A percentile compares a stretch with the other conserved stretches of the same genome.
Evolutionary conservation across 2,888 invertebrate genomes (phyloP).

Genomic region (Agriopis aurantiaria): DNA sequence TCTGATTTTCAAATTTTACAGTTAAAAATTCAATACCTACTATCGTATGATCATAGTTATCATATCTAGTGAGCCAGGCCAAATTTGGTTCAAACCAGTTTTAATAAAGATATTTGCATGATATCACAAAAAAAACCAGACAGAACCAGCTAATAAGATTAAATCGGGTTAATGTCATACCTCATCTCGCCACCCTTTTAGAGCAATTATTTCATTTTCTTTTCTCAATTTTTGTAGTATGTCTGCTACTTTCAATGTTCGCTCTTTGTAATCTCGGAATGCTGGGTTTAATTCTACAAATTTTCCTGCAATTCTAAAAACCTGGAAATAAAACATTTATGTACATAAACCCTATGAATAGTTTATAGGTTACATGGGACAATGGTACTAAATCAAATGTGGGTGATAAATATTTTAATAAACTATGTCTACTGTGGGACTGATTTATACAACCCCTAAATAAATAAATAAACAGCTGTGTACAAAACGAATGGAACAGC

Average conservation of each 20-base stretch:
- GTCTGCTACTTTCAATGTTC: slow-evolving; percentile 91
- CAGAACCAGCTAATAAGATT: neutral
- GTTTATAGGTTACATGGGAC: no score
- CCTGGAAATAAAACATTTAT: slow-evolving; percentile 70
- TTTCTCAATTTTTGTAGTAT: slow-evolving; percentile 92
- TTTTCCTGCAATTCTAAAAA: slow-evolving; percentile 90
- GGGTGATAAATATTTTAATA: no score
- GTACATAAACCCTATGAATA: neutral
- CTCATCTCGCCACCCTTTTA: slow-evolving; percentile 98
- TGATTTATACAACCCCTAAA: no score
- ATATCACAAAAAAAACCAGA: neutral
- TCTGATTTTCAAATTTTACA: no score
- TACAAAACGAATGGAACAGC: no score
- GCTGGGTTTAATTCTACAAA: slow-evolving; percentile 95
- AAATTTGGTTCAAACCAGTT: neutral
- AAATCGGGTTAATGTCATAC: slow-evolving; percentile 68
- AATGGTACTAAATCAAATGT: no score
- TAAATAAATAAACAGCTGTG: no score
- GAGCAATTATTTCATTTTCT: slow-evolving; percentile 91
- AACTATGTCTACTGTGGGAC: no score
- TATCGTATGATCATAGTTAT: no score
- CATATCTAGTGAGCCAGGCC: neutral
- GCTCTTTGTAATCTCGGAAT: slow-evolving; percentile 93
- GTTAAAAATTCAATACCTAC: neutral
- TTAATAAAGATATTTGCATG: neutral